Conservation (phyloP, 2,797 vertebrate species). For the Chrosomus eos region DNA sequence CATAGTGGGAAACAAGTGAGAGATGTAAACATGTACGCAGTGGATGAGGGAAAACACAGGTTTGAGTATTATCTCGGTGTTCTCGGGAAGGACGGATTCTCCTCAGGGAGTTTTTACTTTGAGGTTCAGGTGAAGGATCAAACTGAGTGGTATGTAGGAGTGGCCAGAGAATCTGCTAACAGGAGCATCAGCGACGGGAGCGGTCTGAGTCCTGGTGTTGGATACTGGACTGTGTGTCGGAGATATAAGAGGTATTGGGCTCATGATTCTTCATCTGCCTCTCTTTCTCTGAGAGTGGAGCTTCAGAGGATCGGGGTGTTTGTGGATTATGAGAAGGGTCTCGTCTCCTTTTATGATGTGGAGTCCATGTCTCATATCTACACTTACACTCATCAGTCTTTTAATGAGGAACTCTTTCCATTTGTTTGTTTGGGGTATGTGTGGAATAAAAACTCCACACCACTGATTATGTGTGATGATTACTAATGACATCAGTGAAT, state of each 20-base stretch:
- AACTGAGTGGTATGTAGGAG: too few species aligned
- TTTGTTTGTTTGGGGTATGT: not conserved
- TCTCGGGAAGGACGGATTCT: too few species aligned
- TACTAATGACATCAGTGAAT: not conserved
- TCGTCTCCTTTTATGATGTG: constrained; percentile 57
- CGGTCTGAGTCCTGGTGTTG: not conserved
- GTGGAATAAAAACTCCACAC: not conserved
- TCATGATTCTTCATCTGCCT: not conserved
- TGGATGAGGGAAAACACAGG: too few species aligned
- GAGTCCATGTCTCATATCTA: constrained; percentile 49
- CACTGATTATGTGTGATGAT: constrained; percentile 37
- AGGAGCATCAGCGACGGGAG: not conserved
- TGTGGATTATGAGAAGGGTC: constrained; percentile 47
- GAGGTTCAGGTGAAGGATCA: too few species aligned
- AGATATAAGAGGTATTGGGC: not conserved
- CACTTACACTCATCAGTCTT: constrained; percentile 26
- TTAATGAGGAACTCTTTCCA: not conserved
- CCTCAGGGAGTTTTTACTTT: too few species aligned
- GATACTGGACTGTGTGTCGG: constrained; percentile 39
- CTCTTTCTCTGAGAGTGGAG: constrained; percentile 28
- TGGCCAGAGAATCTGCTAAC: too few species aligned
- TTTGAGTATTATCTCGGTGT: fast-evolving
- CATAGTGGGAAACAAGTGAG: too few species aligned
- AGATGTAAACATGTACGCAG: too few species aligned
- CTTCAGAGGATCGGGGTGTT: not conserved